Base-by-base conservation (phyloP, 2,113 vertebrate genomes). In the Leucosticte australis region DNA sequence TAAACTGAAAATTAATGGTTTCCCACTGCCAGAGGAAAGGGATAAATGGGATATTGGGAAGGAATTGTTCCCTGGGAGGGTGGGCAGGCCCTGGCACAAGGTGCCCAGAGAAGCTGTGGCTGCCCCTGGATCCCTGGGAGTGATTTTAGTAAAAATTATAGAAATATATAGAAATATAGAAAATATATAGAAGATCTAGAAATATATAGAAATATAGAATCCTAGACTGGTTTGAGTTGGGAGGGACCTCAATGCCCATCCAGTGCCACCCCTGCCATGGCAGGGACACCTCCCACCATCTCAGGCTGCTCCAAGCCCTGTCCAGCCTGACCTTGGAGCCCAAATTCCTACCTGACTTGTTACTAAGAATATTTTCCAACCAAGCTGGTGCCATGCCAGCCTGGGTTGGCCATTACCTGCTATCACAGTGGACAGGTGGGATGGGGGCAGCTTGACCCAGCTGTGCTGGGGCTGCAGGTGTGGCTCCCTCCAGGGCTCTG, bases 391-490 rank as follows among this genome's bases (percentile, higher is more conserved):
- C 26, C 7, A 6, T 1, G 1, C 8, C 56, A 17, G 1, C 19
- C 37, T 0, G 0, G 9, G 12, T 9, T 4, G 39, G 15, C 12
- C 12, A 4, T 11, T 52, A 28, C 27, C 50, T 27, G 49, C 24
- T 15, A 5, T 50, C 49, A 50, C 24, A 26, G 24, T 5, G 14
- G 47, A 8, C 42, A 65, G 22, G 5, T 11, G 94, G 78, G 49
- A n/a, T 1, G 74, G 49, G 2, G 97, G 65, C 2, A 97, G 78
- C 76, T 95, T 96, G 1, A 97, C 33, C 98, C 98, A 98, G 76
- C 52, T 15, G 3, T n/a, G 69, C 7, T 5, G 67, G 14, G 63
- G 62, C n/a, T 42, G 53, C 5, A 0, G 15, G 15, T 0, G 3
- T 0, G 3, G 3, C 6, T 9, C 9, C 3, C 22, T 17, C 15